phyloP scores from a whole-genome alignment of 2,888 invertebrate species.

The Serrognathus titanus region DNA sequence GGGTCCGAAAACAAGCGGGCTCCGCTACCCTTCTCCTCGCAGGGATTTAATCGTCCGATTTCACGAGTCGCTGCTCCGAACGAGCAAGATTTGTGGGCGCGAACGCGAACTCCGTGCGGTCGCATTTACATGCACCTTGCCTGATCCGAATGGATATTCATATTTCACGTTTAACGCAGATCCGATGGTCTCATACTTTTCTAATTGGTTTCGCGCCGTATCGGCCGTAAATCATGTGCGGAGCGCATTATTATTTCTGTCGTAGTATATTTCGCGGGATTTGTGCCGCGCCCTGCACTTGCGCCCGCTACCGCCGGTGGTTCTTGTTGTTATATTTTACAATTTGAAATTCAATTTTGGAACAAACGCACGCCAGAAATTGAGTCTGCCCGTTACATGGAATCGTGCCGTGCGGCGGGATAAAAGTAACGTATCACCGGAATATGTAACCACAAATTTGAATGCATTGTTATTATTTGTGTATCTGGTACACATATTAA shows the following conservation, averaged over 20 bases:
- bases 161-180: conserved; percentile 34
- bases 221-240: conserved; percentile 18
- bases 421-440: no score
- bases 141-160: conserved; percentile 33
- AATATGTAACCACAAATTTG: no score
- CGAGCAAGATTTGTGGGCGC: conserved; percentile 33
- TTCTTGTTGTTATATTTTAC: conserved; percentile 12
- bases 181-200: conserved; percentile 32
- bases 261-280: conserved; percentile 13
- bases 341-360: conserved; percentile 8
- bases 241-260: conserved; percentile 15
- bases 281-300: conserved; percentile 1
- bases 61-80: conserved; percentile 31
- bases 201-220: conserved; percentile 33
- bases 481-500: no score
- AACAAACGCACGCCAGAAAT: conserved; percentile 1
- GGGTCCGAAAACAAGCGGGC: conserved; percentile 16
- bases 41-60: conserved; percentile 34
- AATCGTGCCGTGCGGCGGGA: background rate
- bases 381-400: background rate
- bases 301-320: background rate
- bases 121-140: conserved; percentile 29
- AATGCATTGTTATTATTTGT: no score
- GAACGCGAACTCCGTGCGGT: conserved; percentile 18
- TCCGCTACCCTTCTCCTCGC: conserved; percentile 13